A percentile compares a stretch with the other conserved stretches of the same genome.
Conservation (phyloP, 2,888 invertebrate species). For the Philaethria dido region DNA sequence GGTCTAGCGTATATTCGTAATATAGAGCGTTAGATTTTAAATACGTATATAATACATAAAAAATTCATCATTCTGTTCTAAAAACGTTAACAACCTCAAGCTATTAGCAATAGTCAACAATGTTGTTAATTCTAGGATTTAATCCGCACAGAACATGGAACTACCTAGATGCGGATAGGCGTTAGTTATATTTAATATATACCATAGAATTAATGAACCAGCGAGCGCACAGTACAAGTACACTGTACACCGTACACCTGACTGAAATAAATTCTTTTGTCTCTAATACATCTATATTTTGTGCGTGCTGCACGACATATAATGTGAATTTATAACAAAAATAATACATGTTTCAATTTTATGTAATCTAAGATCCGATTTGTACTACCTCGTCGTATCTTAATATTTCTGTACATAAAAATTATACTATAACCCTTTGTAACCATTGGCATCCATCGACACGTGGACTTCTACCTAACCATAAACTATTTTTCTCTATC, state of each 20-base stretch:
- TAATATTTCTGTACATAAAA: slow-evolving; percentile 30
- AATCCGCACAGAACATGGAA: slow-evolving; percentile 78
- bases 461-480: slow-evolving; percentile 26
- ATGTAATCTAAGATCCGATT: slow-evolving; percentile 38
- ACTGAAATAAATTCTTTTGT: slow-evolving; percentile 11
- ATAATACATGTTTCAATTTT: slow-evolving; percentile 8
- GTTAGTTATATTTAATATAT: slow-evolving; percentile 51
- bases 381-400: slow-evolving; percentile 30
- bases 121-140: slow-evolving; percentile 80
- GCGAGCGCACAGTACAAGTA: slow-evolving; percentile 27
- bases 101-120: slow-evolving; percentile 85
- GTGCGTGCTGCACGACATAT: slow-evolving; percentile 44
- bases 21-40: slow-evolving; percentile 65
- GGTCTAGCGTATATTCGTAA: slow-evolving; percentile 79
- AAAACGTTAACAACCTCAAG: slow-evolving; percentile 84
- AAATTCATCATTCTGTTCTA: slow-evolving; percentile 80
- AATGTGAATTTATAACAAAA: slow-evolving; percentile 26
- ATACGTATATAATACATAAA: slow-evolving; percentile 77
- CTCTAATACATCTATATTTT: slow-evolving; percentile 28
- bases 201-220: slow-evolving; percentile 49
- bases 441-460: slow-evolving; percentile 30
- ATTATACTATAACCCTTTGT: slow-evolving; percentile 33
- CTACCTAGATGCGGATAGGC: slow-evolving; percentile 67
- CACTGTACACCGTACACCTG: neutral
- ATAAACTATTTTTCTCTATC: slow-evolving; percentile 32